Evolutionary conservation across 2,113 vertebrate species (phyloP).

Genomic region (Solea solea): DNA sequence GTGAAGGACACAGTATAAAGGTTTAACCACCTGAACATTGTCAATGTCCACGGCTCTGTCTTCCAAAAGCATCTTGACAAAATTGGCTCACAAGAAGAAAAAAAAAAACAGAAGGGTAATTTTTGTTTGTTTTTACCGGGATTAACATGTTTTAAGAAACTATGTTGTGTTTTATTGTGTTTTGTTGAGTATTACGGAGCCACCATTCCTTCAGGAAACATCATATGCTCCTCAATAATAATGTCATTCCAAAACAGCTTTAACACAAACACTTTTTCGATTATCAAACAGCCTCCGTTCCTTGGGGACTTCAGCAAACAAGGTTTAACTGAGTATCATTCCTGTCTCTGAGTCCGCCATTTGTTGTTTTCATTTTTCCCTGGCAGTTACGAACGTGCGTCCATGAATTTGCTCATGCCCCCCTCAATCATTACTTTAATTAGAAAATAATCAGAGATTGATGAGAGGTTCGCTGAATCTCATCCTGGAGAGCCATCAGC

Average conservation of each 20-base stretch:
- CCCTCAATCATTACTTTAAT: constrained; percentile 74
- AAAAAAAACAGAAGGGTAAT: too few relatives aligned
- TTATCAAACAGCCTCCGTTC: constrained; percentile 28
- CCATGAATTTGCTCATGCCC: constrained; percentile 62
- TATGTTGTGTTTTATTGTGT: too few relatives aligned
- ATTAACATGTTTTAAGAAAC: too few relatives aligned
- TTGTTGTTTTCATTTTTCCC: constrained; percentile 44
- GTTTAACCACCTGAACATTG: too few relatives aligned
- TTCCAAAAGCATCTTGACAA: too few relatives aligned
- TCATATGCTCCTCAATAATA: too few relatives aligned
- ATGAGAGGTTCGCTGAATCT: constrained; percentile 77
- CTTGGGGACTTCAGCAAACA: constrained; percentile 30
- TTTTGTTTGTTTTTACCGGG: too few relatives aligned
- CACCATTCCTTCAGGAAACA: not conserved
- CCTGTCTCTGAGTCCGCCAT: constrained; percentile 39
- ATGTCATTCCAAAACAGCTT: not conserved
- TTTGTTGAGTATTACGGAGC: too few relatives aligned
- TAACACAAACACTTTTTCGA: not conserved
- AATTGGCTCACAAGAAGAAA: too few relatives aligned
- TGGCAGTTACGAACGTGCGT: constrained; percentile 57
- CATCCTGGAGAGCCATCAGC: constrained; percentile 68
- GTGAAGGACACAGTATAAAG: too few relatives aligned
- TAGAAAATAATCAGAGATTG: constrained; percentile 77
- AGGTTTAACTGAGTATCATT: constrained; percentile 29
- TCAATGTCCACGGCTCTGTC: too few relatives aligned